Percentiles rank a stretch among this genome's conserved stretches.
phyloP scores from a whole-genome alignment of 2,888 invertebrate genomes.

The Lapara coniferarum region DNA sequence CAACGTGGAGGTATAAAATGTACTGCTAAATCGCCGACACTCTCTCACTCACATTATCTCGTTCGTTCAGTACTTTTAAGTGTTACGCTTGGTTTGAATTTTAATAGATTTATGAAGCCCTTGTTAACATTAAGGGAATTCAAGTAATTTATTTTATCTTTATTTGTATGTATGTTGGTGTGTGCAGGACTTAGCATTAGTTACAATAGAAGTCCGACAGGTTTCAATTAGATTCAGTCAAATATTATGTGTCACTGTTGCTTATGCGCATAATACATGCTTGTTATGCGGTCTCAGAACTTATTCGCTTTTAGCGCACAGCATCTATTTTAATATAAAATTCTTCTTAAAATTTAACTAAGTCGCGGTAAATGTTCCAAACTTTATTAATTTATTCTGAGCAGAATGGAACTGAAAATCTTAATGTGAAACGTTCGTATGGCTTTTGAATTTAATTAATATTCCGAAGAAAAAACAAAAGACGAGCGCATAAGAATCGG shows the following conservation, averaged over 20 bases:
- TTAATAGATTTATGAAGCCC: background rate
- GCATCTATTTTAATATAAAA: background rate
- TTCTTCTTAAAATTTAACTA: background rate
- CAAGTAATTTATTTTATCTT: background rate
- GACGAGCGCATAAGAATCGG: background rate
- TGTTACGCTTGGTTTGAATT: conserved; percentile 14
- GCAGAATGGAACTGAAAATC: conserved; percentile 4
- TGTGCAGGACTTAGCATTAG: too few species aligned
- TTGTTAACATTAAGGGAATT: background rate
- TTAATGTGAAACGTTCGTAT: background rate
- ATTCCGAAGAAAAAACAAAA: background rate
- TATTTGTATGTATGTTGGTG: background rate
- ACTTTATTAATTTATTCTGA: conserved; percentile 1
- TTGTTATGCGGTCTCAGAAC: background rate
- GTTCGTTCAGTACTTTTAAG: conserved; percentile 19
- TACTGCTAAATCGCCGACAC: background rate
- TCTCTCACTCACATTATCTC: conserved; percentile 13
- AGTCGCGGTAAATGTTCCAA: background rate
- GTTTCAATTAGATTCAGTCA: too few species aligned
- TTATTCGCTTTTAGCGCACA: background rate
- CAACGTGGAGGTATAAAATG: conserved; percentile 5
- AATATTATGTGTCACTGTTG: too few species aligned
- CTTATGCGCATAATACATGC: background rate
- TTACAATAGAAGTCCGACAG: too few species aligned
- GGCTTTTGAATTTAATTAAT: conserved; percentile 22